These are phyloP conservation scores for Gymnocypris eckloni DNA, from an alignment of 2,797 vertebrate genomes.

Conservation along the genomic window DNA sequence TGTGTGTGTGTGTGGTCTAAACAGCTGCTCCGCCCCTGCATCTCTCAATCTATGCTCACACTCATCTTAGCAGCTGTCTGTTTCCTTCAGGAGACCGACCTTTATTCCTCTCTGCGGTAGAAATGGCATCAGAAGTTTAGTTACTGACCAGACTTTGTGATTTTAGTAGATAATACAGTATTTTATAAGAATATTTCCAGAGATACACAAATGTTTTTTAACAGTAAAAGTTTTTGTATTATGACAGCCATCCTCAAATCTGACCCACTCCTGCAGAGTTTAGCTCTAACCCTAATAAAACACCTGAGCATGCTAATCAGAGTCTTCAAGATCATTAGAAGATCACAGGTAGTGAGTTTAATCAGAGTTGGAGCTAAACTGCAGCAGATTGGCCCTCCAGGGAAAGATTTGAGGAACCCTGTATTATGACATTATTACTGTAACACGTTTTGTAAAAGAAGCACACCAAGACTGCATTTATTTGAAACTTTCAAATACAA, in stretches of 20 bases:
- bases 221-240: neutral
- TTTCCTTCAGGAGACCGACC: slow-evolving; percentile 40
- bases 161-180: neutral
- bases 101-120: slow-evolving; percentile 11
- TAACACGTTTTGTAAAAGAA: neutral
- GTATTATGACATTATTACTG: neutral
- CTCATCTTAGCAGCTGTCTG: slow-evolving; percentile 49
- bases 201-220: neutral
- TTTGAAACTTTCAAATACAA: neutral
- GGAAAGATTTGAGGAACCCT: too few species aligned
- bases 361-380: too few species aligned
- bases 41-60: slow-evolving; percentile 31
- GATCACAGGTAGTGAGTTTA: too few species aligned
- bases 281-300: too few species aligned
- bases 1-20: slow-evolving; percentile 33
- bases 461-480: neutral
- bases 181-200: neutral
- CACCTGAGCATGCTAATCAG: too few species aligned
- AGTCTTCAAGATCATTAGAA: too few species aligned
- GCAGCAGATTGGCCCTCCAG: too few species aligned
- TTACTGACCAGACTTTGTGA: neutral
- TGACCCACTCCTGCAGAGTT: too few species aligned
- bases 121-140: slow-evolving; percentile 4
- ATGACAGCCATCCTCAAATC: too few species aligned
- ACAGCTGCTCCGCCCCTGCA: slow-evolving; percentile 42